Base-by-base conservation (phyloP, 2,888 invertebrate species). In the Cerceris rybyensis region DNA sequence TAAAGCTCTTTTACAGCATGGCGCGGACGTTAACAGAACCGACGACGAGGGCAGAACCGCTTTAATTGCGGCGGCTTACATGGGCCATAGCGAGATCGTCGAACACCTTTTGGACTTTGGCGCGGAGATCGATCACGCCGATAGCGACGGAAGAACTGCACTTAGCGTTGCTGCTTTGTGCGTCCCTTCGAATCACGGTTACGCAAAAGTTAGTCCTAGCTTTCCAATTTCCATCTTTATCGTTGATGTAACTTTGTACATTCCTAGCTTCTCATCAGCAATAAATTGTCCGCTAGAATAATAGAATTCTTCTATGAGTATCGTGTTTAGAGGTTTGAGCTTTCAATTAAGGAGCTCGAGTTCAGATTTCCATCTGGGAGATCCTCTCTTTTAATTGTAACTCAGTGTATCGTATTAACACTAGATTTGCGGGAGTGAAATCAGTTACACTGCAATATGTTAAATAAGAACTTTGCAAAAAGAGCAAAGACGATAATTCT, bases 81-180 rank as follows among this genome's bases (percentile, higher is more conserved):
- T 98, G 98, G 98, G 98, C 0, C 98, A 98, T 93, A 96, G 96
- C n/a, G 97, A 97, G 88, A 98, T 98, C 78, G 98, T 98, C 41
- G 95, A 96, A 78, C 96, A 96, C 81, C 93, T 98, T 55, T 93
- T 98, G 9, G 96, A 96, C 85, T 96, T 95, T 75, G 97, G 97
- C 1, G 98, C 98, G 0, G 94, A 95, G 87, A 96, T 97, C 28
- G 96, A 98, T 92, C 97, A 97, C 87, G 95, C 97, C 0, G 98
- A 98, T 88, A 95, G 96, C 73, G 98, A 98, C 89, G 97, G 97
- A 54, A 94, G 97, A 82, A 98, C 98, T 16, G 98, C 98, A 0
- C 93, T 98, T 7, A 96, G 96, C 17, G 98, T 98, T 49, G 98
- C 98, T 0, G 96, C 97, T 0, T 93, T 98, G 11, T 98, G 98